Evolutionary conservation across 2,888 invertebrate genomes (phyloP), one percentile per base, ranked within the genome.

Genomic region (Coenonympha arcania): DNA sequence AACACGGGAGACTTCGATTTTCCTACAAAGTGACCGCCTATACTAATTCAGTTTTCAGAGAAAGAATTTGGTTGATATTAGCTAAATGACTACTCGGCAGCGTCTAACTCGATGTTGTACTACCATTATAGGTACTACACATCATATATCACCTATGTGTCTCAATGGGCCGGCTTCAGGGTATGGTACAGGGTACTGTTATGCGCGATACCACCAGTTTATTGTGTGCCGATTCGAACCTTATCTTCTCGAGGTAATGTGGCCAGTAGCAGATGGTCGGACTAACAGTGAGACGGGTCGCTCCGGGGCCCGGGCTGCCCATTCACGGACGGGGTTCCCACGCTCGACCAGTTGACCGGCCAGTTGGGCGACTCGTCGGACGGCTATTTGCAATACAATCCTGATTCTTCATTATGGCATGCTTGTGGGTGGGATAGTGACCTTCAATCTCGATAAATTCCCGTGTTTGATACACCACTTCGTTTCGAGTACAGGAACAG

Each of bases 251-350:
- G 39, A 9, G 20, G 20, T 22, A 31, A 15, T 30, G 22, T 6
- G 28, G 24, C 9, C 31, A 16, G n/a, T n/a, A n/a, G 16, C 8
- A 3, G 13, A 33, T 8, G 31, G 16, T 3, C 8, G 15, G 15
- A n/a, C 28, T 31, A 47, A 47, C 46, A 30, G 46, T 47, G 37
- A 37, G 37, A 39, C 46, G 11, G 13, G 46, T 31, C 15, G 16
- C 39, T 15, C 4, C 15, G 15, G 41, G 16, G 30, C 11, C 4
- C 15, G 15, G 41, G 50, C 33, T 36, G 24, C 22, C 43, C 42
- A 39, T 39, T 42, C 51, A 42, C 42, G 46, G 46, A 1, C 26
- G 22, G n/a, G 9, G 44, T 50, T 54, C 54, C 50, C 54, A 50
- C 47, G 54, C 46, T 13, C 24, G n/a, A n/a, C n/a, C n/a, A n/a